These are phyloP conservation scores for Scaptomyza tumidula DNA, from an alignment of 2,888 invertebrate species.

Conservation along the genomic window DNA sequence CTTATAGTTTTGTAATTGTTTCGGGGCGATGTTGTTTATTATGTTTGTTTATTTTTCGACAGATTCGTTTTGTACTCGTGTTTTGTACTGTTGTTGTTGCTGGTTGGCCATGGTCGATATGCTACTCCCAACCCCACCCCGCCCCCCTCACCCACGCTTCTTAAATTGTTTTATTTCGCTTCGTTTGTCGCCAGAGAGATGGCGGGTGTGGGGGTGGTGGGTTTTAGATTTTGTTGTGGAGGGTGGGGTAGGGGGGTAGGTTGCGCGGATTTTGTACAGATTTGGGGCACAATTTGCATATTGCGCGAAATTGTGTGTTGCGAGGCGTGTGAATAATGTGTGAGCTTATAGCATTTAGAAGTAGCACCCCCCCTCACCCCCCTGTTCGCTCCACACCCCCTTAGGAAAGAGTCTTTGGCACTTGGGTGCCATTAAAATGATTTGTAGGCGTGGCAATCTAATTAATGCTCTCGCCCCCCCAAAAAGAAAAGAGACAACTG, in stretches of 20 bases:
- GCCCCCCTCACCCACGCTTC: not conserved
- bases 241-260: not conserved
- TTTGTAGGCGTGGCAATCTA: constrained; percentile 73
- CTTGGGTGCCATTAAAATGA: constrained; percentile 75
- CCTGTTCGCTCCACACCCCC: not conserved
- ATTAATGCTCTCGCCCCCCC: constrained; percentile 71
- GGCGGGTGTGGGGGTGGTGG: not conserved
- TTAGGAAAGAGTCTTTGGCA: constrained; percentile 17
- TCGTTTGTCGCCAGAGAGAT: not conserved
- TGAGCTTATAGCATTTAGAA: constrained; percentile 63
- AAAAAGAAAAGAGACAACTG: constrained; percentile 28
- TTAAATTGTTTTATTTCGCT: constrained; percentile 58
- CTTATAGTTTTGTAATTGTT: constrained; percentile 79
- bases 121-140: not conserved
- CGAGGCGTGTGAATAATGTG: constrained; percentile 78
- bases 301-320: constrained; percentile 72
- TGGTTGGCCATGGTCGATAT: not conserved
- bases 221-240: not conserved
- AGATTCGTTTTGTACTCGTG: constrained; percentile 48
- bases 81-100: not conserved
- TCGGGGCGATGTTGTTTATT: constrained; percentile 59
- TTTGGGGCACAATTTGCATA: constrained; percentile 68
- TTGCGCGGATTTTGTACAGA: constrained; percentile 40
- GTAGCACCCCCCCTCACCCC: not conserved
- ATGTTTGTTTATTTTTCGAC: constrained; percentile 63